Base-by-base conservation (phyloP, 2,888 invertebrate genomes). In the Lomographa bimaculata region DNA sequence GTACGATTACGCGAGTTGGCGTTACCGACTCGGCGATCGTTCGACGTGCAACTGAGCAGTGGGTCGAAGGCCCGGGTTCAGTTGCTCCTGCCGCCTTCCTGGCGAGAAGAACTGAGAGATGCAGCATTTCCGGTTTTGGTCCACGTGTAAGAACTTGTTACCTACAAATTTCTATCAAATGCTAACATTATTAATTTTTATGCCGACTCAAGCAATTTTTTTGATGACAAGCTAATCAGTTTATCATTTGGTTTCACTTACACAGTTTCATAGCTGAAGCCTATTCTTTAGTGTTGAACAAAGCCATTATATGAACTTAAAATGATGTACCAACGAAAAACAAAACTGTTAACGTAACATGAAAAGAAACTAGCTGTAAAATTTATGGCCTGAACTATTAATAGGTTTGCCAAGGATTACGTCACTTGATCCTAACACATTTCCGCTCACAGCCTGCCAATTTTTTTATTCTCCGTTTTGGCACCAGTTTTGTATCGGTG, bases 61-160 rank as follows among this genome's bases (percentile, higher is more conserved):
- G 97, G 97, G 38, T 94, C 94, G 72, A 91, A 92, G 66, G 96
- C 97, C n/a, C 94, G 96, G 71, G 97, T 96, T 26, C 96, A 96
- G 79, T 86, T 98, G 50, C 85, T 96, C 33, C 86, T 97, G 61
- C 98, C 98, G 11, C 97, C 97, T 0, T 94, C 95, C 40, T 95
- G 97, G 94, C 91, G 96, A 20, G 95, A 95, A 70, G 96, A 96
- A 74, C 90, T 96, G 21, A 89, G 96, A 18, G 96, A 96, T 74
- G 96, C 96, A 23, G 96, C 96, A 37, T 96, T 96, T 82, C 96
- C 96, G 8, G 96, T 96, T 33, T 92, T 96, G 46, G 96, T 96
- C 43, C 95, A 96, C 89, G 96, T 96, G 93, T 95, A 89, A 90
- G 42, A n/a, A 25, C 3, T 19, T 11, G 3, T 18, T 3, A 16